Percentiles rank a stretch among this genome's conserved stretches.
Evolutionary conservation across 2,113 vertebrate species (phyloP).

Genomic region (Lathamus discolor): DNA sequence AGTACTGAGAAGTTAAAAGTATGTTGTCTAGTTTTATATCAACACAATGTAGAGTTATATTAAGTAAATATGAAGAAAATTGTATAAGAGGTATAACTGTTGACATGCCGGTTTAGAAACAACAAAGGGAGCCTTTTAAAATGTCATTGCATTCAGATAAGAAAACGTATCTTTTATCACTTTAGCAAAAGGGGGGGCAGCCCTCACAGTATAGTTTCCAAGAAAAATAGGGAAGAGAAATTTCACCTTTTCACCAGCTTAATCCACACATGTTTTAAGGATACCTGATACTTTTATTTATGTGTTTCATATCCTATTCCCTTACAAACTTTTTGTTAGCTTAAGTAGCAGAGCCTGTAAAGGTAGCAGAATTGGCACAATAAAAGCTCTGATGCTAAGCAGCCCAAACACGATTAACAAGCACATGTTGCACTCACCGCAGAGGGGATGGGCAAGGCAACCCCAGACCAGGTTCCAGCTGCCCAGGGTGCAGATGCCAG

Average conservation of each 20-base stretch:
- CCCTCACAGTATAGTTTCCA: slow-evolving; percentile 64
- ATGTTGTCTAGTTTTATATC: slow-evolving; percentile 71
- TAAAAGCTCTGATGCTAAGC: slow-evolving; percentile 11
- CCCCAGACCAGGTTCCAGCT: not conserved
- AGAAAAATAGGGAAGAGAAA: slow-evolving; percentile 74
- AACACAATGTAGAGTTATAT: slow-evolving; percentile 68
- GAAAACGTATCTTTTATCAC: slow-evolving; percentile 79
- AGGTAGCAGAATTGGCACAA: slow-evolving; percentile 56
- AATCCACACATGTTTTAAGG: slow-evolving; percentile 75
- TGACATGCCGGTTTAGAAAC: slow-evolving; percentile 74
- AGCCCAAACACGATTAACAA: not conserved
- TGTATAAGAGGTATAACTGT: slow-evolving; percentile 71
- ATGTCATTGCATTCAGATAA: slow-evolving; percentile 76
- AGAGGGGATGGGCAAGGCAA: not conserved
- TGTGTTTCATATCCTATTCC: slow-evolving; percentile 66
- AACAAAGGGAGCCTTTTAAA: slow-evolving; percentile 82
- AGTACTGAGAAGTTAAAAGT: slow-evolving; percentile 73
- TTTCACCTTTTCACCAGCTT: slow-evolving; percentile 77
- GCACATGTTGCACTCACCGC: rapidly evolving
- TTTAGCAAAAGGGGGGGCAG: slow-evolving; percentile 38
- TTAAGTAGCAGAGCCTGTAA: slow-evolving; percentile 62
- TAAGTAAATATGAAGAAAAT: slow-evolving; percentile 74
- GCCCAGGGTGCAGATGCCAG: rapidly evolving
- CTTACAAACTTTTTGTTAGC: slow-evolving; percentile 62
- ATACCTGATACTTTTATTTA: slow-evolving; percentile 75